Evolutionary conservation across 2,797 vertebrate species (phyloP), one percentile per base, ranked within the genome.

Genomic region (Sciaenops ocellatus): DNA sequence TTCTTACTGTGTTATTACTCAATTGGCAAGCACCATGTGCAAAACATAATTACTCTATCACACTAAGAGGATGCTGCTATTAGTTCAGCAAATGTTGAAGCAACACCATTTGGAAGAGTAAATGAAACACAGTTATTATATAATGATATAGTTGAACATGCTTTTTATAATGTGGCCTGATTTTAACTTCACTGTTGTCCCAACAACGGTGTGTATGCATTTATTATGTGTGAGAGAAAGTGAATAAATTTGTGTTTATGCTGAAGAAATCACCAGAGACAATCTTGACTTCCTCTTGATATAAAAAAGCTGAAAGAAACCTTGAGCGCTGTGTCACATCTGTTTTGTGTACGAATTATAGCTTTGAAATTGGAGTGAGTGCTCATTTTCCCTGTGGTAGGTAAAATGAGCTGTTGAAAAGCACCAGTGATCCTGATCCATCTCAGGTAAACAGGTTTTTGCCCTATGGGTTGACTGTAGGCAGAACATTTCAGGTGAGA

Each of bases 271-370:
- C 77, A 77, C 51, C 73, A 73, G 73, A 85, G 83, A 89, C 72
- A 42, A 80, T 82, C 76, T 68, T 42, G 64, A 80, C 86, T 88
- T 88, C 82, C 80, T 82, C 75, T 69, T 46, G 52, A 78, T 82
- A 82, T 78, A 81, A 83, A 75, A 66, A 74, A 75, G 74, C 69
- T 81, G 85, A 89, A 90, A 76, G 72, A 88, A 79, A 86, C 82
- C 86, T 73, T 86, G 88, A 94, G 89, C 62, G 57, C 68, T 62
- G 80, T 82, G 87, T 92, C 90, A 94, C 94, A 95, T 94, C 94
- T 95, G 95, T 93, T 95, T 91, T 91, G 85, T 90, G 87, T 78
- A 87, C 78, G 95, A 95, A 95, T 95, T 94, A 95, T 86, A 93
- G 91, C 85, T 84, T 91, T 87, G 80, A 91, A 90, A 84, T 83